Evolutionary conservation across 2,113 vertebrate species (phyloP).

Genomic region (Theristicus caerulescens): DNA sequence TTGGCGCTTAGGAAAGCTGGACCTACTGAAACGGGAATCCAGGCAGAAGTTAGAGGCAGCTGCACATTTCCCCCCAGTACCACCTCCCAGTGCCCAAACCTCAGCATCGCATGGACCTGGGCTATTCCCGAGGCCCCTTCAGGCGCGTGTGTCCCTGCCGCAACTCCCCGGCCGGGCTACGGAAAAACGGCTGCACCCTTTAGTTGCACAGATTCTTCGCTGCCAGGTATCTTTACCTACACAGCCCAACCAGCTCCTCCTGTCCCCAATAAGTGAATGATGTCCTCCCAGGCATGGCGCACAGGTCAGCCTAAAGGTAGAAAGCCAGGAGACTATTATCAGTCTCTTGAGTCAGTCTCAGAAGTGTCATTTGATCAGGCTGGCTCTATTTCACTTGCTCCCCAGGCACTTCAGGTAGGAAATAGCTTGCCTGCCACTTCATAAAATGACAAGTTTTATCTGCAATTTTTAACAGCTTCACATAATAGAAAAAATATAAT

Average conservation of each 20-base stretch:
- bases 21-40: not conserved
- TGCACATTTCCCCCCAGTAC: not conserved
- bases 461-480: not conserved
- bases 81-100: not conserved
- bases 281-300: not conserved
- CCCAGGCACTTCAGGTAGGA: not conserved
- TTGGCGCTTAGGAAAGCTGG: not conserved
- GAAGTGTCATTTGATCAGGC: not conserved
- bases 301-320: accelerated
- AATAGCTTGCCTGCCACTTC: not conserved
- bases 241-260: not conserved
- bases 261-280: not conserved
- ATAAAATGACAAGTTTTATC: not conserved
- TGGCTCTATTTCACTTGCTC: not conserved
- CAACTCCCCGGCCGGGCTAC: not conserved
- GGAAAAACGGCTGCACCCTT: not conserved
- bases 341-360: not conserved
- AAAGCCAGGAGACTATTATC: not conserved
- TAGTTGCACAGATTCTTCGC: not conserved
- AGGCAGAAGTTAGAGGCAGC: not conserved
- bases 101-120: accelerated
- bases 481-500: not conserved
- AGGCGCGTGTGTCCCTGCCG: accelerated
- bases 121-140: not conserved
- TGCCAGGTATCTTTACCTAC: not conserved